Conservation (phyloP, 1,140 invertebrate species). For the Zaprionus capensis region DNA sequence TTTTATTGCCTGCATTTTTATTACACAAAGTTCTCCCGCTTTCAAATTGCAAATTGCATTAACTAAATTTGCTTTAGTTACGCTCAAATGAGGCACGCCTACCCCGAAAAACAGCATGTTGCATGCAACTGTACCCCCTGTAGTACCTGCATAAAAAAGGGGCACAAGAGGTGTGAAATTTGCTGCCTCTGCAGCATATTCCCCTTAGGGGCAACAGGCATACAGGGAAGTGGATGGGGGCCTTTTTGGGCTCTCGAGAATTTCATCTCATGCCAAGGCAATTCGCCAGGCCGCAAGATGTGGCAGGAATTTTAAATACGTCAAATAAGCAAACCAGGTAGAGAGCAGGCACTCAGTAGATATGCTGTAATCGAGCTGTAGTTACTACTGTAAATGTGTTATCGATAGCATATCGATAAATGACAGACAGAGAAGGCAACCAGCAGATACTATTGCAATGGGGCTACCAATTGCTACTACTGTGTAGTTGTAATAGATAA, state of each 20-base stretch:
- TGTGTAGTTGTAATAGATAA: too few species aligned
- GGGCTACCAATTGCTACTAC: too few species aligned
- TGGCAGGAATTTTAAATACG: slow-evolving; percentile 74
- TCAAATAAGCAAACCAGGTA: slow-evolving; percentile 32
- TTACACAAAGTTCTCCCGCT: slow-evolving; percentile 31
- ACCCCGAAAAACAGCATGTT: slow-evolving; percentile 19
- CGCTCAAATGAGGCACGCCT: slow-evolving; percentile 61
- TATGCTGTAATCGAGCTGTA: background rate
- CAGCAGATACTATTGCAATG: too few species aligned
- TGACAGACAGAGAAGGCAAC: too few species aligned
- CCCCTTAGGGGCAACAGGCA: slow-evolving; percentile 52
- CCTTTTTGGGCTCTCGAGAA: slow-evolving; percentile 47
- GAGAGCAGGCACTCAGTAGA: slow-evolving; percentile 3
- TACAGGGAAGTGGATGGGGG: background rate
- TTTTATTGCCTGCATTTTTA: slow-evolving; percentile 24
- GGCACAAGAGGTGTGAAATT: slow-evolving; percentile 70
- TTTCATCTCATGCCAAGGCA: slow-evolving; percentile 73
- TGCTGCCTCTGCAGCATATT: slow-evolving; percentile 63
- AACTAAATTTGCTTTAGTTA: slow-evolving; percentile 48
- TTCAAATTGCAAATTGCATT: slow-evolving; percentile 44
- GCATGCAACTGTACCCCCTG: slow-evolving; percentile 48
- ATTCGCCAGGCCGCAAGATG: slow-evolving; percentile 65
- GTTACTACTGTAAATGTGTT: too few species aligned
- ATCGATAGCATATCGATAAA: too few species aligned
- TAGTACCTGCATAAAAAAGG: slow-evolving; percentile 20